Evolutionary conservation across 2,888 invertebrate species (phyloP), one percentile per base, ranked within the genome.

Genomic region (Phaedon cochleariae): DNA sequence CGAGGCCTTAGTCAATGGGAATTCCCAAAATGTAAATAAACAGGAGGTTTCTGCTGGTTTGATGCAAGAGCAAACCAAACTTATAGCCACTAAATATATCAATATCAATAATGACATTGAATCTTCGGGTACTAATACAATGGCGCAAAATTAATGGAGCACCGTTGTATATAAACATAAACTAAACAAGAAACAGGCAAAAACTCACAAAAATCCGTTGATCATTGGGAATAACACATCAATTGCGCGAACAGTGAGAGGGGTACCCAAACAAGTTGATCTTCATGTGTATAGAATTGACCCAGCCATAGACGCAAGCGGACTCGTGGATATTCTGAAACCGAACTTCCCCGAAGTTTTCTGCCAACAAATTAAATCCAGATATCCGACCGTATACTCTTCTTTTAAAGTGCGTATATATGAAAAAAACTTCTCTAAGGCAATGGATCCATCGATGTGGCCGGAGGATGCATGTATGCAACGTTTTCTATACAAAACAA

Each of bases 391-490:
- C 15, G 15, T 48, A n/a, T 48, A 48, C 48, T 48, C 48, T 15
- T 48, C 48, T 15, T 48, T 48, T 17, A 48, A 48, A 48, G 48
- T 48, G 48, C 48, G 48, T 15, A 48, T 48, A 48, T 48, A 48
- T 20, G 18, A 48, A 48, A 48, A 48, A 48, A 18, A 48, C 48
- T n/a, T 48, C 17, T 48, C 48, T 9, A 48, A 48, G 18, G 48
- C 48, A 17, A 48, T 48, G 48, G 48, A n/a, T n/a, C n/a, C n/a
- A n/a, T n/a, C n/a, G n/a, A n/a, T 48, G 9, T 48, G 48, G 48
- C 48, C 48, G 18, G 48, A 48, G 48, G 48, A 48, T 26, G 3
- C 26, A 5, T 26, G 26, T 26, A 26, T 26, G 6, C 26, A 26
- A 6, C 26, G 26, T 26, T 26, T 26, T 26, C 6, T 26, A 26